phyloP scores from a whole-genome alignment of 2,888 invertebrate species.

The Lycophotia porphyrea region DNA sequence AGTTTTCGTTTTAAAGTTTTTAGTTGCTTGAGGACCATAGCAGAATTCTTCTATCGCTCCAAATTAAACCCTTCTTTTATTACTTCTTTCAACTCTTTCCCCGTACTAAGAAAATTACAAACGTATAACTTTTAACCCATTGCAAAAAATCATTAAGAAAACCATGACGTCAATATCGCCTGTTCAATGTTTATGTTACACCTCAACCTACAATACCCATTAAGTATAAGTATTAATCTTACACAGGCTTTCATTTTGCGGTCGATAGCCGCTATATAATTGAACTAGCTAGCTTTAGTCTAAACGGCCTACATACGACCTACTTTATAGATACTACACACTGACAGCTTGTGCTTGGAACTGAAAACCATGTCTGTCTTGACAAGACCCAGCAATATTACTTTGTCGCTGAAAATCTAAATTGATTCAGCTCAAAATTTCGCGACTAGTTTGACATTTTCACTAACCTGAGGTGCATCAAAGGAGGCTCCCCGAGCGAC shows the following conservation, averaged over 20 bases:
- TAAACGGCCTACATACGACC: conserved; percentile 31
- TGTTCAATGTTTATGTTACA: conserved; percentile 26
- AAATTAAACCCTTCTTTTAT: not conserved
- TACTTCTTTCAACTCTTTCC: not conserved
- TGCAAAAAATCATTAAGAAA: not conserved
- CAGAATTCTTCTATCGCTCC: not conserved
- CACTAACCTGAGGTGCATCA: not conserved
- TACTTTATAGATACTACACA: conserved; percentile 17
- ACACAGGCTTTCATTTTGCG: conserved; percentile 39
- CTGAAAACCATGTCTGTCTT: not conserved
- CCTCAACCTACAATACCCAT: conserved; percentile 20
- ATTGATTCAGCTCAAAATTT: not conserved
- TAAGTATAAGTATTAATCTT: conserved; percentile 26
- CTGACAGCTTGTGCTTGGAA: not conserved
- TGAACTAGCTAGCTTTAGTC: conserved; percentile 24
- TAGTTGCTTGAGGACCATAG: not conserved
- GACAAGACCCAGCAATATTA: not conserved
- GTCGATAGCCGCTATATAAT: conserved; percentile 48
- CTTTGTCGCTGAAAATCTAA: not conserved
- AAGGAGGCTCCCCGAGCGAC: not conserved
- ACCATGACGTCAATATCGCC: not conserved
- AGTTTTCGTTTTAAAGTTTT: not conserved
- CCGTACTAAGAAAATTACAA: not conserved
- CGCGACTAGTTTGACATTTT: not conserved
- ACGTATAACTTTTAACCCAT: not conserved